Base-by-base conservation (phyloP, 2,888 invertebrate species). In the Leptinotarsa rubiginosa region DNA sequence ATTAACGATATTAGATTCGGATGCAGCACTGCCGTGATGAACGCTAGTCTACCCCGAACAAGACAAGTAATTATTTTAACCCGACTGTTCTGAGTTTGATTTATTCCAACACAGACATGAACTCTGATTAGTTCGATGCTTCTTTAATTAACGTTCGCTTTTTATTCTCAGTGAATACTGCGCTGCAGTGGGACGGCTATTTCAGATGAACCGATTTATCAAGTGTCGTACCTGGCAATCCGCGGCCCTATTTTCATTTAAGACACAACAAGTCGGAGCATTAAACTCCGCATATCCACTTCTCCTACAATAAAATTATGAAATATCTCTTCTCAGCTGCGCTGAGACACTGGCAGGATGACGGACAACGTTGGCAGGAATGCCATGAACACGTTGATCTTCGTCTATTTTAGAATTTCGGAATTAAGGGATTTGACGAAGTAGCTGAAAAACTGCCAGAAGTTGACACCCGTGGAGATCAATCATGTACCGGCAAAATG, bases 31-130 rank as follows among this genome's bases (percentile, higher is more conserved):
- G 81, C 84, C 82, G 84, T 88, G 88, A 88, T 88, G 87, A 87
- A 88, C 87, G 86, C 86, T 82, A 84, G 85, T 83, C 86, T 86
- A 85, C 86, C 86, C 86, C 81, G 87, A 85, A 87, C 87, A 86
- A 87, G 88, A 88, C 88, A 84, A 86, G 87, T 87, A 88, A 88
- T 88, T 88, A 88, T 88, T 88, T 88, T 86, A 85, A 84, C 85
- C 84, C 86, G 86, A 85, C 87, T 78, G 85, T 85, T 86, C 85
- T 84, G 86, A 87, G 87, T 88, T 88, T 88, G 88, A 88, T 88
- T 88, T 88, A 88, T 88, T 85, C 83, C 84, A 83, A 86, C 87
- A 87, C 86, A 84, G 87, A 87, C 87, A 84, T 86, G 86, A 86
- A 86, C 86, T 86, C 87, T 87, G 88, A 88, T 88, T 88, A 87